A percentile compares a stretch with the other conserved stretches of the same genome.
Evolutionary conservation across 2,888 invertebrate genomes (phyloP).

Genomic region (Ophion costatus): DNA sequence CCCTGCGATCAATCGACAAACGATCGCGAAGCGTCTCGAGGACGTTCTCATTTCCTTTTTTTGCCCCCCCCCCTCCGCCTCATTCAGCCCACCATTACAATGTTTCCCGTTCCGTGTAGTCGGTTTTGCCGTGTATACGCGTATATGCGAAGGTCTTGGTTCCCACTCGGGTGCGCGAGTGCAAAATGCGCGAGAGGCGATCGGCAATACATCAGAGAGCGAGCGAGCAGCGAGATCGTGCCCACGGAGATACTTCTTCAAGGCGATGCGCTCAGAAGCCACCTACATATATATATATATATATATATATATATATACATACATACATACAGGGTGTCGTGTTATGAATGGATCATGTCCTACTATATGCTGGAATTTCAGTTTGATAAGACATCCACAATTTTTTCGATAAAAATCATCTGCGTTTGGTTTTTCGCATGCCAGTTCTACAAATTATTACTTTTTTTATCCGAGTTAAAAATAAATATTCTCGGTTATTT

Average conservation of each 20-base stretch:
- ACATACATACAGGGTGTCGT: too few species aligned
- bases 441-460: too few species aligned
- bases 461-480: too few species aligned
- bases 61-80: slow-evolving; percentile 9
- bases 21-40: slow-evolving; percentile 66
- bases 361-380: too few species aligned
- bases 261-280: slow-evolving; percentile 69
- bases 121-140: slow-evolving; percentile 47
- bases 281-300: slow-evolving; percentile 27
- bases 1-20: slow-evolving; percentile 51
- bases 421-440: too few species aligned
- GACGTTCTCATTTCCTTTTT: slow-evolving; percentile 59
- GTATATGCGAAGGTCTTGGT: slow-evolving; percentile 59
- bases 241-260: slow-evolving; percentile 68
- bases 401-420: too few species aligned
- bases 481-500: too few species aligned
- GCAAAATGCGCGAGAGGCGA: slow-evolving; percentile 46
- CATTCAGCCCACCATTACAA: slow-evolving; percentile 13
- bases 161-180: slow-evolving; percentile 37
- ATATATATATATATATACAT: background rate
- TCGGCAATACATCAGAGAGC: slow-evolving; percentile 61
- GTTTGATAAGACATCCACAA: too few species aligned
- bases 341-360: too few species aligned
- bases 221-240: slow-evolving; percentile 27
- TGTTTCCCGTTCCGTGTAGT: slow-evolving; percentile 43